These are phyloP conservation scores for Chaetodon trifasciatus DNA, from an alignment of 2,797 vertebrate genomes.

Conservation along the genomic window DNA sequence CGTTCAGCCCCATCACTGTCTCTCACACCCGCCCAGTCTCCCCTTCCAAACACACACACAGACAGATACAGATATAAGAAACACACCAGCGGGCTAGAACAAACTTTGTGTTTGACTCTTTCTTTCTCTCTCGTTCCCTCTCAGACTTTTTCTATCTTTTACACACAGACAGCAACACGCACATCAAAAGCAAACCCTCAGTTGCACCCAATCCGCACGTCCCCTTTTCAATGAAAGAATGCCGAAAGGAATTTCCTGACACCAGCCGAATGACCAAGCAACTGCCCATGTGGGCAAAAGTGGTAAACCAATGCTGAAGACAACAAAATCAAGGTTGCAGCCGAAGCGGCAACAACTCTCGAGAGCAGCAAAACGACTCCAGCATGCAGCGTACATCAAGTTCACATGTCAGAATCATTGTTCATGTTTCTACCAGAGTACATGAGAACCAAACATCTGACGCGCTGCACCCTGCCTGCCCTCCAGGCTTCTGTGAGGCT, in stretches of 20 bases:
- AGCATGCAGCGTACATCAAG: not conserved
- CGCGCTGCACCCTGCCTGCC: slow-evolving; percentile 38
- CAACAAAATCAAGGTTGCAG: slow-evolving; percentile 46
- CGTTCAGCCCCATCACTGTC: slow-evolving; percentile 72
- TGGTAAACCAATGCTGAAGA: slow-evolving; percentile 48
- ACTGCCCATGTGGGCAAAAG: slow-evolving; percentile 54
- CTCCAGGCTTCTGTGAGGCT: slow-evolving; percentile 56
- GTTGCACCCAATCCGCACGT: slow-evolving; percentile 57
- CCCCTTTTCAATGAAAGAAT: slow-evolving; percentile 76
- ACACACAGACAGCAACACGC: slow-evolving; percentile 43
- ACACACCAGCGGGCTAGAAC: slow-evolving; percentile 48
- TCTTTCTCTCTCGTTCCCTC: slow-evolving; percentile 28
- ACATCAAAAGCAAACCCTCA: slow-evolving; percentile 60
- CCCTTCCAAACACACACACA: slow-evolving; percentile 35
- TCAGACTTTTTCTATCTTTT: slow-evolving; percentile 44
- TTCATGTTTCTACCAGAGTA: slow-evolving; percentile 18
- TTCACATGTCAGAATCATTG: slow-evolving; percentile 46
- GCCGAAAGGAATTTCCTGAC: slow-evolving; percentile 78
- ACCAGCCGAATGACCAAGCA: slow-evolving; percentile 71
- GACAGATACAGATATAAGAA: slow-evolving; percentile 55
- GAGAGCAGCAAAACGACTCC: slow-evolving; percentile 34
- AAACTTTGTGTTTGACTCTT: slow-evolving; percentile 54
- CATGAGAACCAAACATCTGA: slow-evolving; percentile 64
- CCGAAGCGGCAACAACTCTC: slow-evolving; percentile 46
- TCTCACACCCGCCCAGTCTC: slow-evolving; percentile 63